Conservation (phyloP, 2,113 vertebrate genomes). For the Triplophysa siluroides region DNA sequence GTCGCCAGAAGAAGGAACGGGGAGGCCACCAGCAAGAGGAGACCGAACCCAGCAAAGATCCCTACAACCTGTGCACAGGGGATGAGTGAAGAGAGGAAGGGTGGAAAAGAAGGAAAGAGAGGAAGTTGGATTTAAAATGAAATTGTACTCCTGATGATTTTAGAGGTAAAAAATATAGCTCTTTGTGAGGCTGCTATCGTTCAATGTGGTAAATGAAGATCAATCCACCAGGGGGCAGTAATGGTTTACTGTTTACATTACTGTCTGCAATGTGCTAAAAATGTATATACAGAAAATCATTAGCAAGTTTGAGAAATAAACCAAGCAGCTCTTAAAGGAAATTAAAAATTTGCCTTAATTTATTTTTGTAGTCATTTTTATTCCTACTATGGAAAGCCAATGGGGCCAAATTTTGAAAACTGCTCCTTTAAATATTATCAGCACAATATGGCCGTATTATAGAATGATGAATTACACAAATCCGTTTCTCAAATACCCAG, state of each 20-base stretch:
- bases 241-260: neutral
- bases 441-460: neutral
- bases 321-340: too few species aligned
- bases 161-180: neutral
- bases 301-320: too few species aligned
- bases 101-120: neutral
- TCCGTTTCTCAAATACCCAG: neutral
- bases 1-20: constrained; percentile 85
- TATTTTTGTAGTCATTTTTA: too few species aligned
- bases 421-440: neutral
- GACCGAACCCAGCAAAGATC: constrained; percentile 86
- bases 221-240: constrained; percentile 49
- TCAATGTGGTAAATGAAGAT: neutral
- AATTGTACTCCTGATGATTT: neutral
- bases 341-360: too few species aligned
- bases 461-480: neutral
- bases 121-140: neutral
- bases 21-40: constrained; percentile 83
- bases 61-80: constrained; percentile 78
- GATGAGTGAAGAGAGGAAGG: neutral
- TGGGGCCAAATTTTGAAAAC: too few species aligned
- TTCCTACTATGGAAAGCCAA: too few species aligned
- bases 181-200: neutral
- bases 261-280: neutral
- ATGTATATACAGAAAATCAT: neutral